Conservation (phyloP, 2,888 invertebrate genomes). For the Leuctra nigra region DNA sequence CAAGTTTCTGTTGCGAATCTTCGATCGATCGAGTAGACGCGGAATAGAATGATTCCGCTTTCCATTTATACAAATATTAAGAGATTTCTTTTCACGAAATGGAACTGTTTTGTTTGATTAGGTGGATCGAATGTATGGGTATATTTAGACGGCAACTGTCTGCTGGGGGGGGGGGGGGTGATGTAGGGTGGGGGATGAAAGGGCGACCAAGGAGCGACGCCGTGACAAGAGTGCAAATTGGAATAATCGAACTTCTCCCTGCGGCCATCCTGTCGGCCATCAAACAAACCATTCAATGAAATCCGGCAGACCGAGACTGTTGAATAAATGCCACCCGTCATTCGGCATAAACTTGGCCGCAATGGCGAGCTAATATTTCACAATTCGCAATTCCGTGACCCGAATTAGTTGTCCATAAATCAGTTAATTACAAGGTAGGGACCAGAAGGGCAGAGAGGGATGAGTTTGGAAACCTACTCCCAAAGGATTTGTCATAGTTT, state of each 20-base stretch:
- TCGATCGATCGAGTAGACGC: too few species aligned
- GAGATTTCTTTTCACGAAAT: neutral
- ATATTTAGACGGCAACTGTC: neutral
- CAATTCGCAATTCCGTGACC: slow-evolving; percentile 4
- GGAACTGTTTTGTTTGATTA: neutral
- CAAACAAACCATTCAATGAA: neutral
- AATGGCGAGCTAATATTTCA: neutral
- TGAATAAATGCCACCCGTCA: too few species aligned
- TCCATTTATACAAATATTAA: too few species aligned
- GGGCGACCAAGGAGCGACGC: too few species aligned
- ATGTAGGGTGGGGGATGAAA: neutral
- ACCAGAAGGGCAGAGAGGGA: too few species aligned
- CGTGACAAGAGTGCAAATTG: slow-evolving; percentile 15
- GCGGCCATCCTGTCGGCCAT: neutral
- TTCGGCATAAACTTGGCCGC: slow-evolving; percentile 2
- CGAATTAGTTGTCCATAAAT: slow-evolving; percentile 9
- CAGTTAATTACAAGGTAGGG: slow-evolving; percentile 7
- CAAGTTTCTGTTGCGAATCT: too few species aligned
- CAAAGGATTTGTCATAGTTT: slow-evolving; percentile 7
- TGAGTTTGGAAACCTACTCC: neutral
- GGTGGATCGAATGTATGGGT: neutral
- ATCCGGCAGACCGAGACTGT: neutral
- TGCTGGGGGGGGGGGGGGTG: neutral
- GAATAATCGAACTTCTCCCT: neutral
- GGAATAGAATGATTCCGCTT: too few species aligned